phyloP scores from a whole-genome alignment of 2,113 vertebrate species.

The Istiophorus platypterus region DNA sequence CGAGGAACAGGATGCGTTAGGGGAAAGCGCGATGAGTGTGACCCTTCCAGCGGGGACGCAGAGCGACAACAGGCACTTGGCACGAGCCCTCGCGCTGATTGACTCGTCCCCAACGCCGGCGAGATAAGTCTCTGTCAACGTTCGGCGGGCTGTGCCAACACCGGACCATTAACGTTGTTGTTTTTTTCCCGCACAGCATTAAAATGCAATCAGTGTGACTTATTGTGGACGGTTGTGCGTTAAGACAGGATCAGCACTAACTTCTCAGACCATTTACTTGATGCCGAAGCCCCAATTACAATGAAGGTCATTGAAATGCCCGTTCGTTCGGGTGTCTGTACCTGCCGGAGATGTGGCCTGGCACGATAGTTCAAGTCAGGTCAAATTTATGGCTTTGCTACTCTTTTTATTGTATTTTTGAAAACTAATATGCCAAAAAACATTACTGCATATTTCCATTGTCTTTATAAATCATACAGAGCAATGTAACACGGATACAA shows the following conservation, averaged over 20 bases:
- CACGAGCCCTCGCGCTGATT: conserved; percentile 65
- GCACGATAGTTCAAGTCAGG: background rate
- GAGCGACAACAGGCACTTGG: conserved; percentile 69
- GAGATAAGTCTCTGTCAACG: conserved; percentile 78
- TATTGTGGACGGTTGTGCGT: conserved; percentile 73
- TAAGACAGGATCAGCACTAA: conserved; percentile 64
- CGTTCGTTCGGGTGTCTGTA: conserved; percentile 44
- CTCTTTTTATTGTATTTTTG: conserved; percentile 1
- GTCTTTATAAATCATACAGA: background rate
- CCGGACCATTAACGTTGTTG: conserved; percentile 67
- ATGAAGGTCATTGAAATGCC: conserved; percentile 57
- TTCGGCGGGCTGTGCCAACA: conserved; percentile 55
- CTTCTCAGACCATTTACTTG: conserved; percentile 74
- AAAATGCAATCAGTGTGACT: conserved; percentile 78
- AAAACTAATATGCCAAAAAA: background rate
- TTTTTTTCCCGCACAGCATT: conserved; percentile 72
- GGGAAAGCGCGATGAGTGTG: conserved; percentile 59
- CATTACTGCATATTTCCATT: background rate
- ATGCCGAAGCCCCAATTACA: conserved; percentile 68
- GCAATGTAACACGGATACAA: too few relatives aligned
- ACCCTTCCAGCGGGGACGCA: conserved; percentile 65
- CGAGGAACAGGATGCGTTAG: conserved; percentile 53
- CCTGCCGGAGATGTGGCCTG: background rate
- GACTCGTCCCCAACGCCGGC: conserved; percentile 71
- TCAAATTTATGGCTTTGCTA: background rate